Percentiles rank a stretch among this genome's conserved stretches.
Conservation (phyloP, 2,888 invertebrate species). For the Pollenia amentaria region DNA sequence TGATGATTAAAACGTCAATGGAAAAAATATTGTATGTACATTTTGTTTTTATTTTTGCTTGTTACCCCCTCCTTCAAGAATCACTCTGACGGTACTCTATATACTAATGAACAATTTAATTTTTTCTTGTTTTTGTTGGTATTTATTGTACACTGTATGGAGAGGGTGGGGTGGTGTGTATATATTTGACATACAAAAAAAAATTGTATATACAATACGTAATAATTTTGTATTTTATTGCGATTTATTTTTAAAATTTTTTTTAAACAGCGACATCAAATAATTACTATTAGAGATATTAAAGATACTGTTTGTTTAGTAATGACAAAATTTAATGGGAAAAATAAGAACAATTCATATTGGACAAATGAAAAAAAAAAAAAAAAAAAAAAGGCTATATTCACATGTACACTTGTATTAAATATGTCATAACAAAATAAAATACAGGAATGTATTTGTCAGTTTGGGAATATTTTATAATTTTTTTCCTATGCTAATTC, state of each 20-base stretch:
- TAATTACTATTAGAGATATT: conserved; percentile 50
- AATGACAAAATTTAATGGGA: conserved; percentile 21
- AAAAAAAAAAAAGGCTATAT: too few relatives aligned
- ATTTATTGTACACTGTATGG: neutral
- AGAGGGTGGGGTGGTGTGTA: neutral
- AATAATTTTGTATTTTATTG: conserved; percentile 63
- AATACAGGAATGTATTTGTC: too few relatives aligned
- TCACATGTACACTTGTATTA: neutral
- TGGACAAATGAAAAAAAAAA: neutral
- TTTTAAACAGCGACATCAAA: conserved; percentile 8
- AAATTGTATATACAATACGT: conserved; percentile 32
- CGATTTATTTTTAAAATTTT: conserved; percentile 66
- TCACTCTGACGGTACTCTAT: conserved; percentile 26
- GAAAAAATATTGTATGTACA: conserved; percentile 19
- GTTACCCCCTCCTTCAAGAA: neutral
- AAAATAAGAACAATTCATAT: conserved; percentile 12
- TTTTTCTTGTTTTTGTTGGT: neutral
- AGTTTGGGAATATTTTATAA: too few relatives aligned
- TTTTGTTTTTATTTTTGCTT: neutral
- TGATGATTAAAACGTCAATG: conserved; percentile 42
- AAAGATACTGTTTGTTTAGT: conserved; percentile 51
- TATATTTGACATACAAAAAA: conserved; percentile 8
- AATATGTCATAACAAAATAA: too few relatives aligned
- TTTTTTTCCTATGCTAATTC: too few relatives aligned
- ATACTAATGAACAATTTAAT: conserved; percentile 34